Evolutionary conservation across 2,888 invertebrate species (phyloP), one percentile per base, ranked within the genome.

Genomic region (Anticlea derivata): DNA sequence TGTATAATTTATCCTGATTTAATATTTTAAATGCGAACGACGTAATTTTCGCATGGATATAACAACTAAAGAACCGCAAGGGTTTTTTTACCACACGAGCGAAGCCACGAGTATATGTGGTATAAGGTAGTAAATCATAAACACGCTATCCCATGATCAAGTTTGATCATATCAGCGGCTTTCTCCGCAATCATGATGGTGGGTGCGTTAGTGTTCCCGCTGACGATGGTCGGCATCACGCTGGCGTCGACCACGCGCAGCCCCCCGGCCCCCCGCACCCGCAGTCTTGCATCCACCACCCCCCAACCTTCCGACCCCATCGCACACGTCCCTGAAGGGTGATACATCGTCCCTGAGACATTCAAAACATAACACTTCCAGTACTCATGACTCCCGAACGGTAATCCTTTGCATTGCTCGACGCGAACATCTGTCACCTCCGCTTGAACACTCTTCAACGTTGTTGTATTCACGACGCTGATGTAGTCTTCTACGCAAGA

Each of bases 201-300:
- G 0, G 93, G 92, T 0, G 92, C 93, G 58, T 93, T 92, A 1
- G 91, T 93, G 63, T 93, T 93, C 0, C 93, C 93, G 1, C 92
- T 91, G 1, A 93, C 92, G 43, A 93, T 91, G 23, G 80, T 80
- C 0, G 94, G 94, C 92, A 94, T 94, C 11, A 94, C 82, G 50
- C 93, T 93, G 0, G 93, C 92, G 60, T 94, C 94, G 2, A 92
- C 93, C 2, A 94, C 93, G 30, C 93, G 78, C 5, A 94, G 70
- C 0, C 90, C 80, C 40, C 80, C 76, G 0, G 93, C 78, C 0
- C 93, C 93, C 57, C 92, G 80, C 0, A 93, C 92, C 31, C 44
- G 45, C 34, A 75, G 39, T 7, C 63, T 47, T 13, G 55, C 55
- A 39, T 73, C 70, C 1, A 78, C 69, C 2, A 75, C 75, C 1